Evolutionary conservation across 1,140 invertebrate genomes (phyloP), one percentile per base, ranked within the genome.

Genomic region (Drosophila asahinai): DNA sequence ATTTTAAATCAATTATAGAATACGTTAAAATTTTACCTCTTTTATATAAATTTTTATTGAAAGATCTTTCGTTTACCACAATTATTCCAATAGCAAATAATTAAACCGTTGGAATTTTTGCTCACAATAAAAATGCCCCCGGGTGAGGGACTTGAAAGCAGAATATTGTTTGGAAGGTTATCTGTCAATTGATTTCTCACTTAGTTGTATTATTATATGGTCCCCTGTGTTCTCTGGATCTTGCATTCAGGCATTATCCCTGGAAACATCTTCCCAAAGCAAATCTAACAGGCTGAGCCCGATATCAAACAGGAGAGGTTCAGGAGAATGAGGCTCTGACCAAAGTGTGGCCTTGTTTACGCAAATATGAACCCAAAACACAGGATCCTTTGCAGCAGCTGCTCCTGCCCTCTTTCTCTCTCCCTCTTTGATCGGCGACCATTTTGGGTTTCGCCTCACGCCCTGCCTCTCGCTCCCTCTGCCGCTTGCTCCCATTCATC

Each of bases 361-460:
- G 76, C 76, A 70, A 79, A 79, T 63, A 58, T 45, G 27, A 62
- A 68, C 74, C 55, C 47, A 77, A 77, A 60, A 77, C 57, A 75
- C 30, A 49, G 33, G 33, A 66, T 76, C 48, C 52, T 63, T 19
- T 19, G 1, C 25, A 55, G 72, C 76, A 78, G 76, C 76, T 78
- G 76, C 65, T 58, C 22, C 52, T 45, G 30, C 59, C 27, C n/a
- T 17, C 2, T 36, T 1, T 42, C n/a, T 17, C 7, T 40, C 49
- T 40, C 22, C 54, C 36, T 67, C n/a, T 22, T 11, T 19, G 54
- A 73, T 73, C 67, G 25, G 49, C 40, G 57, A 86, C 86, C 86
- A 90, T 90, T 90, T 90, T 90, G 76, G 66, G 38, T 43, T 70
- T 80, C 62, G 36, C 59, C 79, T 86, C 86, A 90, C 86, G 86